Conservation (phyloP, 92 coral and sea anemone species). For the Epizoanthus stellaris region DNA sequence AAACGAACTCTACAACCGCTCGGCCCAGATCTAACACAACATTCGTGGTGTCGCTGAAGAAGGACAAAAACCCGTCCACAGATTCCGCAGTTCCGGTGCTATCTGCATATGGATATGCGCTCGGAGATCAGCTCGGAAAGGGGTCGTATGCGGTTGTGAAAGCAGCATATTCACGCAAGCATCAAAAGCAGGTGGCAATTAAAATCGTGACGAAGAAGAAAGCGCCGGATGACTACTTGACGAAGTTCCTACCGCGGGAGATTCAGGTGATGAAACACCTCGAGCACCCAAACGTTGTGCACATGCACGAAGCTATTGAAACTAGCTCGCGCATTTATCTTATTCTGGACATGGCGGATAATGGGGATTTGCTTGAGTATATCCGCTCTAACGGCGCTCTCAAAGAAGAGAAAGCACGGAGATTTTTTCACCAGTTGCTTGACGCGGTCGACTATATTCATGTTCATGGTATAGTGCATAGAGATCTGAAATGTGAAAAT, state of each 20-base stretch:
- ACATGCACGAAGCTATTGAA: constrained; percentile 96
- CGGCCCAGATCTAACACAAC: constrained; percentile 62
- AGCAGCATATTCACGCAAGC: constrained; percentile 93
- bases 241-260: constrained; percentile 97
- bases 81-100: constrained; percentile 94
- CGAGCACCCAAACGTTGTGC: constrained; percentile 87
- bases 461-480: constrained; percentile 86
- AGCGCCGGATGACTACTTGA: constrained; percentile 96
- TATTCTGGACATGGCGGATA: constrained; percentile 95
- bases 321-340: constrained; percentile 95
- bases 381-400: constrained; percentile 91
- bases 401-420: constrained; percentile 87
- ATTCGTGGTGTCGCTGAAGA: constrained; percentile 29
- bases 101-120: constrained; percentile 91
- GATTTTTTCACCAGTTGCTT: constrained; percentile 88
- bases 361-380: constrained; percentile 93
- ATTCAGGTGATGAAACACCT: constrained; percentile 96
- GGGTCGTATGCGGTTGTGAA: constrained; percentile 98
- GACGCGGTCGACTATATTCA: constrained; percentile 92
- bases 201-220: constrained; percentile 92
- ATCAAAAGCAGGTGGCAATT: constrained; percentile 87
- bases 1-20: constrained; percentile 34
- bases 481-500: constrained; percentile 97
- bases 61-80: constrained; percentile 41
- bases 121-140: constrained; percentile 95